These are phyloP conservation scores for Euthynnus affinis DNA, from an alignment of 2,797 vertebrate genomes.

Conservation along the genomic window DNA sequence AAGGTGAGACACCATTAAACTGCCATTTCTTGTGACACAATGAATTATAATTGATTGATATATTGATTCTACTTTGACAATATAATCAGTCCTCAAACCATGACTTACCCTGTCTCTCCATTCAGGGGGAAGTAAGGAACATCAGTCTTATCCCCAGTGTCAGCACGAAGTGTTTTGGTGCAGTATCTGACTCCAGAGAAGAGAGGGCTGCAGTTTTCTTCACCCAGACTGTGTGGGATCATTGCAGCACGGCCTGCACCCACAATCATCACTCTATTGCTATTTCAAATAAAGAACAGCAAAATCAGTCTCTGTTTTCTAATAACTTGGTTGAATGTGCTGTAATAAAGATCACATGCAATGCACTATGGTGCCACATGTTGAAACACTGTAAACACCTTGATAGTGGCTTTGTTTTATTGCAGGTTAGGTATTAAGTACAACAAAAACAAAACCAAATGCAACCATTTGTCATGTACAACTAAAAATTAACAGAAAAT, in stretches of 20 bases:
- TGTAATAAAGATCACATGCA: background rate
- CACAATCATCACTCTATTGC: constrained; percentile 88
- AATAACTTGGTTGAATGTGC: background rate
- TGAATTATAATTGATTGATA: background rate
- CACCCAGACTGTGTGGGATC: constrained; percentile 77
- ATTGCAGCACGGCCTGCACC: constrained; percentile 76
- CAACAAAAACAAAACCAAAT: background rate
- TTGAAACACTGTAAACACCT: background rate
- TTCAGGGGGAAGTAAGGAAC: constrained; percentile 89
- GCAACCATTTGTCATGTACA: background rate
- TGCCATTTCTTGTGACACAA: background rate
- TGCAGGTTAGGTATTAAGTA: background rate
- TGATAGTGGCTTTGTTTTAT: constrained; percentile 1
- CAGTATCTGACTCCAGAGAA: constrained; percentile 89
- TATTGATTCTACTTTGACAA: background rate
- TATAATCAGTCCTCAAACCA: constrained; percentile 15
- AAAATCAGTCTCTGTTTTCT: constrained; percentile 9
- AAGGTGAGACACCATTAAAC: background rate
- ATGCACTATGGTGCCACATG: background rate
- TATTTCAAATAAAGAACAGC: constrained; percentile 70
- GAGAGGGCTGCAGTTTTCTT: constrained; percentile 82
- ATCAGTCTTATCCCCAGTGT: constrained; percentile 68
- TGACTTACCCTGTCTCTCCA: constrained; percentile 87
- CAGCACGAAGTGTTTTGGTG: constrained; percentile 70
- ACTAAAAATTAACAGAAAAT: background rate